A percentile compares a stretch with the other conserved stretches of the same genome.
Evolutionary conservation across 2,797 vertebrate species (phyloP).

Genomic region (Micromesistius poutassou): DNA sequence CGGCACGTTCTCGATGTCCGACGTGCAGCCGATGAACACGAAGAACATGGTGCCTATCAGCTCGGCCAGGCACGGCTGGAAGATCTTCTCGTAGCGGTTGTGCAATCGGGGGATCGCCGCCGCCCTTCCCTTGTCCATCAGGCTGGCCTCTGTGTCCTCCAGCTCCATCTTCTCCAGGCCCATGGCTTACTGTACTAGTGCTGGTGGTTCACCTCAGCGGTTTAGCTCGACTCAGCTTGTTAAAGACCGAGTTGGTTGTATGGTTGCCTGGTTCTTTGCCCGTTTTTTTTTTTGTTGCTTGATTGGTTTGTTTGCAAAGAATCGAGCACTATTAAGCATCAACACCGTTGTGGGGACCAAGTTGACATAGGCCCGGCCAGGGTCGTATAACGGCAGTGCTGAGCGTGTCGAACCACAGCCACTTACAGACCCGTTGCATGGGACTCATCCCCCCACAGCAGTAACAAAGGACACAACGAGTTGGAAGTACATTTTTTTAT

Average conservation of each 20-base stretch:
- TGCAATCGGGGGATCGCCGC: slow-evolving; percentile 1
- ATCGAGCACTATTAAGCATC: neutral
- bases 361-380: too few species aligned
- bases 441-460: neutral
- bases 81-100: slow-evolving; percentile 62
- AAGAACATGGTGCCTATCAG: slow-evolving; percentile 83
- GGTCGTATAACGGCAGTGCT: too few species aligned
- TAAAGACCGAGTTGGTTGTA: slow-evolving; percentile 12
- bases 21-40: slow-evolving; percentile 83
- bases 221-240: neutral
- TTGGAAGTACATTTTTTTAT: neutral
- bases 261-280: too few species aligned
- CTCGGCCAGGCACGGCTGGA: slow-evolving; percentile 86
- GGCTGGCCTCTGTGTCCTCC: slow-evolving; percentile 34
- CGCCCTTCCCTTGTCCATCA: slow-evolving; percentile 39
- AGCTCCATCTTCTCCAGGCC: slow-evolving; percentile 62
- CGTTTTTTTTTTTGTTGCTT: too few species aligned
- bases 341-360: neutral
- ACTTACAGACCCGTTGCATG: too few species aligned
- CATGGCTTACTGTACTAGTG: slow-evolving; percentile 26
- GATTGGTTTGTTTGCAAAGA: neutral
- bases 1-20: slow-evolving; percentile 74
- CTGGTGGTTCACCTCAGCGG: neutral
- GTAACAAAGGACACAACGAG: neutral
- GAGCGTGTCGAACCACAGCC: too few species aligned